A percentile compares a stretch with the other conserved stretches of the same genome.
phyloP scores from a whole-genome alignment of 1,140 invertebrate species.

The Anthonomus grandis region DNA sequence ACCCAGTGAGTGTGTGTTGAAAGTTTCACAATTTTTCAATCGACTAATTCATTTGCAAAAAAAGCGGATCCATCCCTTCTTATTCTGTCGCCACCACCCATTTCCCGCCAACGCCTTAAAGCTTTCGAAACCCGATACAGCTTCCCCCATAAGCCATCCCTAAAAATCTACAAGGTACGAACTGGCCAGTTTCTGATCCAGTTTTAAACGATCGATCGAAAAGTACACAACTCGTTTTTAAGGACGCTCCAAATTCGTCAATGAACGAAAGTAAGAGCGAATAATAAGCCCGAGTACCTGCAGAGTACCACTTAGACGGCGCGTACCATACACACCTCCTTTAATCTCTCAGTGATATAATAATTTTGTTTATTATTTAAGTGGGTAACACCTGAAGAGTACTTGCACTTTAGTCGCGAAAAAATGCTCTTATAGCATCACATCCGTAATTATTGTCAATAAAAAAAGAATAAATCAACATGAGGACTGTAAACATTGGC shows the following conservation, averaged over 20 bases:
- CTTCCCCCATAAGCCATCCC: no score
- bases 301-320: constrained; percentile 6
- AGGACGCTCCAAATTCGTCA: constrained; percentile 20
- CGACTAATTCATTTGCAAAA: no score
- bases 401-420: not conserved
- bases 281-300: constrained; percentile 4
- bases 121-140: no score
- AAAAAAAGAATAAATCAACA: not conserved
- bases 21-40: no score
- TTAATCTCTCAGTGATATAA: no score
- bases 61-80: not conserved
- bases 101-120: not conserved
- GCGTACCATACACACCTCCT: no score
- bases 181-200: constrained; percentile 12
- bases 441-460: not conserved
- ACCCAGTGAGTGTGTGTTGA: not conserved
- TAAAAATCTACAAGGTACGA: constrained; percentile 11
- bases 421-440: not conserved
- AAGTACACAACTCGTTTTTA: constrained; percentile 11
- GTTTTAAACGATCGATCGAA: constrained; percentile 17
- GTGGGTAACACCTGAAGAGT: no score
- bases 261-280: constrained; percentile 26
- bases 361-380: no score
- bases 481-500: not conserved
- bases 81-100: not conserved